Conservation (phyloP, 2,797 vertebrate species). For the Nothura maculosa region DNA sequence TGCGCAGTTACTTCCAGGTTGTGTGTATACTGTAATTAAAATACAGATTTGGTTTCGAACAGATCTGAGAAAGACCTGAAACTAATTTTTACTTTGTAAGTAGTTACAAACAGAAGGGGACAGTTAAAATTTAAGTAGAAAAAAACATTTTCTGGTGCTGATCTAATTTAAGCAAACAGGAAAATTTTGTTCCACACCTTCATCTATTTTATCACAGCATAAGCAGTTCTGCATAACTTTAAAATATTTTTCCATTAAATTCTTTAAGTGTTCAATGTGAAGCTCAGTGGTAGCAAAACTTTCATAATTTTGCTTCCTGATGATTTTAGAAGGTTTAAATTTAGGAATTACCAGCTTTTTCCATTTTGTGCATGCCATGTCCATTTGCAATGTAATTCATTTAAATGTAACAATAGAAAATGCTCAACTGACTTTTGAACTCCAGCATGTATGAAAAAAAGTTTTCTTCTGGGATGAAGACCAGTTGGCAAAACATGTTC, state of each 20-base stretch:
- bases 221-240: background rate
- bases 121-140: background rate
- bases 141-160: background rate
- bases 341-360: background rate
- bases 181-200: background rate
- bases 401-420: background rate
- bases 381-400: background rate
- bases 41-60: background rate
- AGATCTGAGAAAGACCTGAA: background rate
- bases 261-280: background rate
- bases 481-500: background rate
- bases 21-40: background rate
- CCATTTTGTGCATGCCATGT: background rate
- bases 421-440: background rate
- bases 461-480: slow-evolving; percentile 9
- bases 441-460: background rate
- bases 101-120: background rate
- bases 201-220: background rate
- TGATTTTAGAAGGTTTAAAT: background rate
- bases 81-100: background rate
- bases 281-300: too few species aligned
- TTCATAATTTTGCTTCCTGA: background rate
- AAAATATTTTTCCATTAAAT: background rate
- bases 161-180: background rate
- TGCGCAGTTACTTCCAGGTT: background rate